phyloP scores from a whole-genome alignment of 2,888 invertebrate species.

The Elgonia sp. region DNA sequence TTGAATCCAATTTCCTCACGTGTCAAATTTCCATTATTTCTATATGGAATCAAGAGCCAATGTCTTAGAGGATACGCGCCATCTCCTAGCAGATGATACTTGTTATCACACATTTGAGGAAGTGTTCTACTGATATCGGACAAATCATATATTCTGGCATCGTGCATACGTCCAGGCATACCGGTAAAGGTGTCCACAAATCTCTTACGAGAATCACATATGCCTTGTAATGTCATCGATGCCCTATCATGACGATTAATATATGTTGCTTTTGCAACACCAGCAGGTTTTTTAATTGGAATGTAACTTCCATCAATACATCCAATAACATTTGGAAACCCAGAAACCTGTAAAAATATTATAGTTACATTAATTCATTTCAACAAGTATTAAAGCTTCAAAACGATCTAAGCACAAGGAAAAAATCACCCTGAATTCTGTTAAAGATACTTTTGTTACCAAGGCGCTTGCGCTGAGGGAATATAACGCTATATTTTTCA shows the following conservation, averaged over 20 bases:
- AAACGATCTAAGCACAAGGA: no score
- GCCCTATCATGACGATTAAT: constrained; percentile 8
- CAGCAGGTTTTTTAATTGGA: constrained; percentile 4
- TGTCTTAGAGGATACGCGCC: constrained; percentile 17
- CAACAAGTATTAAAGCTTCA: no score
- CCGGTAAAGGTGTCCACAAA: constrained; percentile 37
- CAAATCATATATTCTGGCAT: constrained; percentile 23
- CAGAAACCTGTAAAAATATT: background rate
- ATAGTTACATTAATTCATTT: no score
- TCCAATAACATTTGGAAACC: constrained; percentile 16
- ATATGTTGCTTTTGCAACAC: background rate
- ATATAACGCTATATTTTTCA: no score
- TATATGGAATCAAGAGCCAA: constrained; percentile 3
- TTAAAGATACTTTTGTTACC: no score
- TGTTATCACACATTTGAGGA: background rate
- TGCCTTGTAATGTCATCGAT: constrained; percentile 24
- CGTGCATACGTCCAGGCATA: constrained; percentile 23
- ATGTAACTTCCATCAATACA: constrained; percentile 1
- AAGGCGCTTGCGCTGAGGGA: no score
- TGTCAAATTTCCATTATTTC: background rate
- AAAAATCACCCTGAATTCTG: no score
- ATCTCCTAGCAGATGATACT: constrained; percentile 22
- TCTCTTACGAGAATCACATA: background rate
- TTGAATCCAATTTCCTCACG: background rate
- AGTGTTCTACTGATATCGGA: background rate